phyloP scores from a whole-genome alignment of 2,888 invertebrate species.

The Callinectes sapidus region DNA sequence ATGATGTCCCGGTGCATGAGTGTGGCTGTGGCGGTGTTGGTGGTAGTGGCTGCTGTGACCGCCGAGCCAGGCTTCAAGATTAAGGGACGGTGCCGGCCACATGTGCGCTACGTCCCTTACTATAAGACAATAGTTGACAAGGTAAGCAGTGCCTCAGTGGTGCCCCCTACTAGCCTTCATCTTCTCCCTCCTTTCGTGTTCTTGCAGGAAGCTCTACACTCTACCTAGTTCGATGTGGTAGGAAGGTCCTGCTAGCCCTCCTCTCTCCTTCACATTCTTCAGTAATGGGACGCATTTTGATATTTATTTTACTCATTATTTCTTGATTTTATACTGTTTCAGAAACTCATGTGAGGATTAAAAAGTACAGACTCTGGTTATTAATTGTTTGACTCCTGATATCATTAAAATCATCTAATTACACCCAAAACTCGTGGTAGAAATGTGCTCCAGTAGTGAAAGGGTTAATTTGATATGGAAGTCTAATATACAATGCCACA shows the following conservation, averaged over 20 bases:
- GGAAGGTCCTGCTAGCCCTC: not conserved
- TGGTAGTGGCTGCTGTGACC: not conserved
- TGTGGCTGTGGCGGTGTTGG: not conserved
- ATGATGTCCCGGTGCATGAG: not conserved
- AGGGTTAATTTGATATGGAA: not conserved
- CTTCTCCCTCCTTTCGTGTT: no score
- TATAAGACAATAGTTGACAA: conserved; percentile 37
- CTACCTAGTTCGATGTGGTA: no score
- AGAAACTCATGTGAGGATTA: no score
- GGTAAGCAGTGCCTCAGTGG: conserved; percentile 19
- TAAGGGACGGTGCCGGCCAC: conserved; percentile 23
- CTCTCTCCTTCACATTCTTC: not conserved
- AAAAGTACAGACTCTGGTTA: no score
- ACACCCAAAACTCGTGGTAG: no score
- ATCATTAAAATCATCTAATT: no score
- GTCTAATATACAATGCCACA: not conserved
- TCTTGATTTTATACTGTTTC: no score
- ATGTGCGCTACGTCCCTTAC: conserved; percentile 35
- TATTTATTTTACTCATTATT: no score
- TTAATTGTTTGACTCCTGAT: no score
- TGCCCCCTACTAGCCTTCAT: not conserved
- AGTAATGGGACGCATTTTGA: no score
- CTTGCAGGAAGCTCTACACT: no score
- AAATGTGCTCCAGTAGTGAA: no score
- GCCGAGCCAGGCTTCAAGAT: not conserved